Evolutionary conservation across 1,140 invertebrate genomes (phyloP).

Genomic region (Polyergus mexicanus): DNA sequence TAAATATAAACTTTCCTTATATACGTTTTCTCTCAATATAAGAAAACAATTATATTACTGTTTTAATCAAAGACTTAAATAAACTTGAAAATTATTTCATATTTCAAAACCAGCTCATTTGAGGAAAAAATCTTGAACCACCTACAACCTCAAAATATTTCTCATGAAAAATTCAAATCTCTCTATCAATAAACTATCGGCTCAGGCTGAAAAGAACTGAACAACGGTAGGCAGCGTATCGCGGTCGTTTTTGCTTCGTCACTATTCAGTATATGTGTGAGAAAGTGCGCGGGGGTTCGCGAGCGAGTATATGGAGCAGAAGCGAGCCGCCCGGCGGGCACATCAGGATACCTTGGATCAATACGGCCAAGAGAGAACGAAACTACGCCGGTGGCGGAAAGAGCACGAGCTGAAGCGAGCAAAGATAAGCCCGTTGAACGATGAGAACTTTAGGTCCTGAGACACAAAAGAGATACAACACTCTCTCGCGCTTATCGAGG

Average conservation of each 20-base stretch:
- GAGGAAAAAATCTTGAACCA: background rate
- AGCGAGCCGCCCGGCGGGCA: slow-evolving; percentile 72
- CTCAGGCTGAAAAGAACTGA: background rate
- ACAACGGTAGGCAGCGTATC: background rate
- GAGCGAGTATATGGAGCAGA: slow-evolving; percentile 72
- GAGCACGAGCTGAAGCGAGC: slow-evolving; percentile 31
- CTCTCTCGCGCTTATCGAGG: background rate
- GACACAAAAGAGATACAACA: too few species aligned
- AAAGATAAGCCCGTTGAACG: slow-evolving; percentile 44
- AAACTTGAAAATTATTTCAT: background rate
- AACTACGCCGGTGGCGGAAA: slow-evolving; percentile 42
- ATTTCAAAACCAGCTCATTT: background rate
- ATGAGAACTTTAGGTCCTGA: slow-evolving; percentile 43
- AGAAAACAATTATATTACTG: background rate
- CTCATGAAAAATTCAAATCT: slow-evolving; percentile 21
- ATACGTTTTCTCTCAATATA: background rate
- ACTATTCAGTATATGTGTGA: slow-evolving; percentile 3
- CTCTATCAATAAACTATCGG: background rate
- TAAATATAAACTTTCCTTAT: background rate
- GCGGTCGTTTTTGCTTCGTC: slow-evolving; percentile 19
- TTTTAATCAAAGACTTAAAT: background rate
- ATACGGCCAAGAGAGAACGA: slow-evolving; percentile 78
- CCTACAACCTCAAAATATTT: background rate
- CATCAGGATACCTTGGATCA: slow-evolving; percentile 79
- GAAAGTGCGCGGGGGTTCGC: slow-evolving; percentile 14